These are phyloP conservation scores for Clupea harengus DNA, from an alignment of 2,113 vertebrate genomes.

Conservation along the genomic window DNA sequence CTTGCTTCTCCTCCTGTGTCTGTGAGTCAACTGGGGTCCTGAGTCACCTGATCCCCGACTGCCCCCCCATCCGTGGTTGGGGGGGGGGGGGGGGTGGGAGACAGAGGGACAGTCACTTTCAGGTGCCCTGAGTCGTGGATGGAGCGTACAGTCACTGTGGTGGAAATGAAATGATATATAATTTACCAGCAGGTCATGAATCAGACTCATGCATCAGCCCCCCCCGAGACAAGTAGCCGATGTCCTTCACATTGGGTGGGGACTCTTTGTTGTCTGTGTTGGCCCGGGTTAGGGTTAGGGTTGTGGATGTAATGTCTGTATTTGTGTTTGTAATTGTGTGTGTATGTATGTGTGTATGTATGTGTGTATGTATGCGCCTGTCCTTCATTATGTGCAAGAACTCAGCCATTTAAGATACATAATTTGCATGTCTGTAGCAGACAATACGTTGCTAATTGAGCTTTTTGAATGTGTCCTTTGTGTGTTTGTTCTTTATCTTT, in stretches of 20 bases:
- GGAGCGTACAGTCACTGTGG: constrained; percentile 78
- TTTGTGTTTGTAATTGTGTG: not conserved
- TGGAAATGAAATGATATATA: constrained; percentile 96
- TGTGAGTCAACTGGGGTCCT: not conserved
- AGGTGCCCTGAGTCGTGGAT: constrained; percentile 29
- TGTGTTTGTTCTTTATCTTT: not conserved
- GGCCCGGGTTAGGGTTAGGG: not conserved
- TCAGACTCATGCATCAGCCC: constrained; percentile 71
- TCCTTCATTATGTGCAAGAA: constrained; percentile 27
- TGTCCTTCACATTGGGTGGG: constrained; percentile 29
- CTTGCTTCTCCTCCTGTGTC: not conserved
- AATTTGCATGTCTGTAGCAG: constrained; percentile 55
- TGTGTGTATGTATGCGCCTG: not conserved
- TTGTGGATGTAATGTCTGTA: not conserved
- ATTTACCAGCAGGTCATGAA: constrained; percentile 91
- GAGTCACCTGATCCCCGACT: not conserved
- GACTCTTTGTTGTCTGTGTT: not conserved
- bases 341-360: not conserved
- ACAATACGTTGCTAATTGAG: constrained; percentile 43
- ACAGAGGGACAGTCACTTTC: constrained; percentile 55
- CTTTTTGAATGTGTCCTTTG: not conserved
- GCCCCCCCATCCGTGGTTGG: not conserved
- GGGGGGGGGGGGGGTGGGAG: constrained; percentile 11
- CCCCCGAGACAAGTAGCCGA: not conserved
- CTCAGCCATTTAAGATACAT: not conserved